Evolutionary conservation across 2,888 invertebrate species (phyloP).

Genomic region (Plagiodera versicolora): DNA sequence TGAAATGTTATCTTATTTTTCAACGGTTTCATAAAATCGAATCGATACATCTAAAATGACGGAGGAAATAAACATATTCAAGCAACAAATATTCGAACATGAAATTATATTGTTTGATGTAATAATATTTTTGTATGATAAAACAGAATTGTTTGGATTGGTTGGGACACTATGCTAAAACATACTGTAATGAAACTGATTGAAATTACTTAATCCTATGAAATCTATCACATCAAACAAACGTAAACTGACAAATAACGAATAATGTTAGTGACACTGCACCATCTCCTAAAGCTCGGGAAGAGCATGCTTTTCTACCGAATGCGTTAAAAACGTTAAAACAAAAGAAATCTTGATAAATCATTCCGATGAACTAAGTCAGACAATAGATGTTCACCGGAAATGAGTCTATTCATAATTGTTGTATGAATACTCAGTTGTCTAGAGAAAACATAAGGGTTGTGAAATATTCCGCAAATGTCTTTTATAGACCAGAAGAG

Average conservation of each 20-base stretch:
- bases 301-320: constrained; percentile 33
- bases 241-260: constrained; percentile 31
- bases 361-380: too few species aligned
- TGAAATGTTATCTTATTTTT: neutral
- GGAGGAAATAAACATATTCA: constrained; percentile 29
- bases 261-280: constrained; percentile 43
- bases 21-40: neutral
- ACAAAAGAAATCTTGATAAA: neutral
- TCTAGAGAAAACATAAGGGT: too few species aligned
- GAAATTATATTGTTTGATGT: constrained; percentile 3
- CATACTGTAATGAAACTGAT: too few species aligned
- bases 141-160: too few species aligned
- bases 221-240: constrained; percentile 3
- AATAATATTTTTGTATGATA: neutral
- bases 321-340: neutral
- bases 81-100: constrained; percentile 15
- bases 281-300: constrained; percentile 30
- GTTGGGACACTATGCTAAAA: too few species aligned
- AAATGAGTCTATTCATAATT: too few species aligned
- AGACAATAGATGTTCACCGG: too few species aligned
- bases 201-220: too few species aligned
- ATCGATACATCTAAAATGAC: constrained; percentile 13
- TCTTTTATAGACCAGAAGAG: too few species aligned
- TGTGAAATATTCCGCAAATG: too few species aligned
- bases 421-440: too few species aligned